Percentiles rank a stretch among this genome's conserved stretches.
These are phyloP conservation scores for Orbicella faveolata DNA, from an alignment of 64 coral and sea anemone genomes.

Conservation along the genomic window DNA sequence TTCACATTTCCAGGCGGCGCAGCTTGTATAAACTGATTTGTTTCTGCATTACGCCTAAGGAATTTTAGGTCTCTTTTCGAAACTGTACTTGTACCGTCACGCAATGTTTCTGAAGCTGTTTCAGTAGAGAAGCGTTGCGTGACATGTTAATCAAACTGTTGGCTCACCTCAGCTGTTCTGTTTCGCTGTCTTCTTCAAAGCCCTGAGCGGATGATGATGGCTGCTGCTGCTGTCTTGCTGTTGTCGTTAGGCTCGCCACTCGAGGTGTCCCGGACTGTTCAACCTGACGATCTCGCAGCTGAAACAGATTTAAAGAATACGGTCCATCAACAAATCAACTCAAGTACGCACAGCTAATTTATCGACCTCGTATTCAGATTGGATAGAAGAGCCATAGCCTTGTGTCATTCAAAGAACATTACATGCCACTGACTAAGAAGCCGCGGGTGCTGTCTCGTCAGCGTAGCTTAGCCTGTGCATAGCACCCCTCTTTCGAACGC, in stretches of 20 bases:
- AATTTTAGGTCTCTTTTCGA: too few relatives aligned
- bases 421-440: background rate
- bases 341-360: too few relatives aligned
- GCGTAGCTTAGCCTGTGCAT: too few relatives aligned
- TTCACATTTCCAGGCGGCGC: too few relatives aligned
- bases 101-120: too few relatives aligned
- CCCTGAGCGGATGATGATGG: background rate
- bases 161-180: background rate
- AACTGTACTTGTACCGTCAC: too few relatives aligned
- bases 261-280: slow-evolving; percentile 2
- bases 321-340: background rate
- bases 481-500: too few relatives aligned
- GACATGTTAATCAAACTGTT: background rate
- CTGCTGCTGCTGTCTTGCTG: background rate
- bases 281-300: slow-evolving; percentile 33
- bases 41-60: too few relatives aligned
- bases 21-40: too few relatives aligned
- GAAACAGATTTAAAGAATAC: background rate
- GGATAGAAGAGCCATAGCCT: background rate
- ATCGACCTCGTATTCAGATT: too few relatives aligned
- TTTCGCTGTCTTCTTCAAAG: slow-evolving; percentile 20
- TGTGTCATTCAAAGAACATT: background rate
- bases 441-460: too few relatives aligned
- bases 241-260: background rate
- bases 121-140: too few relatives aligned